Conservation (phyloP, 2,888 invertebrate species). For the Eulithis testata region DNA sequence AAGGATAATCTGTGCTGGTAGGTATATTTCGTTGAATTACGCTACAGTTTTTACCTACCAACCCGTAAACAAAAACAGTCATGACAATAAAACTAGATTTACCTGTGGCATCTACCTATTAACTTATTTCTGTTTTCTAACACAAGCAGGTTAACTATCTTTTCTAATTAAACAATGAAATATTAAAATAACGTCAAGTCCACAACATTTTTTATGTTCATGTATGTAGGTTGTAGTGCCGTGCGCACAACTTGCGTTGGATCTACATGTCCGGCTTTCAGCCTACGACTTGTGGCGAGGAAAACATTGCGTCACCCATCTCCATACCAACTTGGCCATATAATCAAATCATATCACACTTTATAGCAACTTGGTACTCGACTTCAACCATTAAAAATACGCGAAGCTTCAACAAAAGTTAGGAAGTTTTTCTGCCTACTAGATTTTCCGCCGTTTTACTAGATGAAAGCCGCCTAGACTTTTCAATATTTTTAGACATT, state of each 20-base stretch:
- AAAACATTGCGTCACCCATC: conserved; percentile 74
- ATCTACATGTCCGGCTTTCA: conserved; percentile 73
- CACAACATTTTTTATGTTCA: conserved; percentile 70
- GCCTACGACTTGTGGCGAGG: conserved; percentile 66
- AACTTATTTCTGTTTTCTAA: conserved; percentile 4
- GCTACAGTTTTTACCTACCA: too few relatives aligned
- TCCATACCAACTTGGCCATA: conserved; percentile 50
- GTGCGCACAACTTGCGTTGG: conserved; percentile 74
- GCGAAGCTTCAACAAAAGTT: conserved; percentile 35
- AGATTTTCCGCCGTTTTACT: conserved; percentile 35
- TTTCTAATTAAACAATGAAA: conserved; percentile 47
- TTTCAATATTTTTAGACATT: conserved; percentile 37
- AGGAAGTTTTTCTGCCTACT: conserved; percentile 40
- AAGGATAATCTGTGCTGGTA: background rate
- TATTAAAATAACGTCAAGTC: conserved; percentile 65
- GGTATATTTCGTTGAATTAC: too few relatives aligned
- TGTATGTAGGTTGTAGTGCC: conserved; percentile 79
- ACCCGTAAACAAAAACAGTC: too few relatives aligned
- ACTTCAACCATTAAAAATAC: background rate
- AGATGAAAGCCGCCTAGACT: conserved; percentile 45
- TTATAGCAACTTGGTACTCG: conserved; percentile 35
- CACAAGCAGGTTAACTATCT: conserved; percentile 13
- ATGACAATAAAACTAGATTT: background rate
- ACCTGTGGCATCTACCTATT: background rate
- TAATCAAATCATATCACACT: conserved; percentile 41